These are phyloP conservation scores for Pachyramphus minor DNA, from an alignment of 2,113 vertebrate genomes.

Conservation along the genomic window DNA sequence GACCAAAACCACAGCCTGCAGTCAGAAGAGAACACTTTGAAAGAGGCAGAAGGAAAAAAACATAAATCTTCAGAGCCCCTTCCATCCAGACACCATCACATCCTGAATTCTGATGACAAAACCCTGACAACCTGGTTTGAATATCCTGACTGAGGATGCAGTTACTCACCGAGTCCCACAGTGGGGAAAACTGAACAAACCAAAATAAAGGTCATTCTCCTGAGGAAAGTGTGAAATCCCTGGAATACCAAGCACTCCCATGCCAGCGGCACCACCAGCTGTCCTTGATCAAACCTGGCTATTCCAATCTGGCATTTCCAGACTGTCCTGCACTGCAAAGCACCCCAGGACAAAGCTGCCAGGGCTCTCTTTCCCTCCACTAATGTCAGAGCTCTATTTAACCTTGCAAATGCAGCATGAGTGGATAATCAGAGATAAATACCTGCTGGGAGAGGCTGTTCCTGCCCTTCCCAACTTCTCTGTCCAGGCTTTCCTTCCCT, in stretches of 20 bases:
- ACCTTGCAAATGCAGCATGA: neutral
- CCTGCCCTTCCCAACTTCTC: neutral
- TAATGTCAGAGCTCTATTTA: neutral
- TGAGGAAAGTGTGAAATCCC: neutral
- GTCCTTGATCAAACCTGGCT: neutral
- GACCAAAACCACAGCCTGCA: neutral
- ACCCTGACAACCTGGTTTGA: neutral
- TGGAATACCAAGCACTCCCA: neutral
- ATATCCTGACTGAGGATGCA: neutral
- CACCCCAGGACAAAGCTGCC: neutral
- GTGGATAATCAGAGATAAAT: conserved; percentile 18
- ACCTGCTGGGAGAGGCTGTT: neutral
- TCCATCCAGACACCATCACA: neutral
- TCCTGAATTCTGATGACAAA: neutral
- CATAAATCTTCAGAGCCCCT: neutral
- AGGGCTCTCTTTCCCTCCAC: neutral
- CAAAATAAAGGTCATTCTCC: neutral
- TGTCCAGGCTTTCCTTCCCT: neutral
- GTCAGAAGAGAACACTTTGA: neutral
- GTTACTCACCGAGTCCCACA: neutral
- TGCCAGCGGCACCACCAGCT: accelerated
- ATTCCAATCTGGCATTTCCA: neutral
- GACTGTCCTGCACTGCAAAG: neutral
- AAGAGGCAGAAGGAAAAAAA: neutral
- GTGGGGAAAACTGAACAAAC: neutral